Evolutionary conservation across 92 coral and sea anemone species (phyloP), one percentile per base, ranked within the genome.

Genomic region (Palythoa grandiflora): DNA sequence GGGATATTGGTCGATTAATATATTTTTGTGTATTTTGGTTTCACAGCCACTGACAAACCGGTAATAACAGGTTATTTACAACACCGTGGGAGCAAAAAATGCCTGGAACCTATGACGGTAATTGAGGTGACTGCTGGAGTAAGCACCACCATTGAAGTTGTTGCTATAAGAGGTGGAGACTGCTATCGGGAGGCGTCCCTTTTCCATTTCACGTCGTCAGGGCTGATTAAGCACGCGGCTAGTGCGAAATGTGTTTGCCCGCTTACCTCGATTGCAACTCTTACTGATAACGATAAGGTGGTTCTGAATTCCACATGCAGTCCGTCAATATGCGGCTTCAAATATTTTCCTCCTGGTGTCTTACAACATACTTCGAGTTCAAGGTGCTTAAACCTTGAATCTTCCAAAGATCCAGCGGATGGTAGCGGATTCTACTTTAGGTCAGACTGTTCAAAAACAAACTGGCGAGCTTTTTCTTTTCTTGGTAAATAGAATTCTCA

Each of bases 191-290:
- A 63, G n/a, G 70, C 14, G 38, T 59, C 84, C 11, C 53, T 60
- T 63, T 79, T 79, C 12, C 73, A 38, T 16, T 79, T 16, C n/a
- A 79, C 39, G 84, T 79, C 84, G 9, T 59, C 72, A 9, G 84
- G 84, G 15, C 35, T 79, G 60, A 15, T 79, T 63, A 59, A 60
- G 39, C 84, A 79, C 73, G 48, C 36, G 54, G 84, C 84, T 38
- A 79, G 84, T 79, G 72, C 70, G 36, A 79, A 59, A n/a, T 79
- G 84, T 38, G 38, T 79, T n/a, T 79, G 84, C 21, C 51, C 70
- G 12, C 50, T 20, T 10, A 16, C 8, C 47, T 9, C 48, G 2
- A 14, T 3, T 0, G 1, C 52, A 9, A n/a, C 0, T n/a, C 63
- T 65, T 52, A 11, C 63, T 21, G 19, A 12, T 21, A 12, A 9